These are phyloP conservation scores for Ferdinandea cuprea DNA, from an alignment of 2,888 invertebrate genomes.

Conservation along the genomic window DNA sequence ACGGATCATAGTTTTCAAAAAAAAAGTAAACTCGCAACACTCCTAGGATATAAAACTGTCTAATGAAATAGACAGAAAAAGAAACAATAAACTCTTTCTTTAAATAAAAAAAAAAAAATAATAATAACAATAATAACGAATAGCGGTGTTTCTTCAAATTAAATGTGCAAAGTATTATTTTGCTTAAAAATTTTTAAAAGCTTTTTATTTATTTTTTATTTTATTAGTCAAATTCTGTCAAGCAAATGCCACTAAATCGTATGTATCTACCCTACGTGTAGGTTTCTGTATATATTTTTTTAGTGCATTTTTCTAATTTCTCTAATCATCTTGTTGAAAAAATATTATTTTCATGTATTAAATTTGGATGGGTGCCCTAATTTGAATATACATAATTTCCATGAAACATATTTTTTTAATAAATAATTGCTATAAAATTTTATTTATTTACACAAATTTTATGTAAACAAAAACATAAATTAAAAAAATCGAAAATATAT, in stretches of 20 bases:
- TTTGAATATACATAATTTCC: not conserved
- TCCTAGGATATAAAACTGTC: no score
- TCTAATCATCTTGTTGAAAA: not conserved
- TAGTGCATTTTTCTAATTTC: constrained; percentile 34
- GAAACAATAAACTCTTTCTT: no score
- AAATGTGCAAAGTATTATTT: not conserved
- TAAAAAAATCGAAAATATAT: constrained; percentile 6
- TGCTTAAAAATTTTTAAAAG: not conserved
- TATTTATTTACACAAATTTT: constrained; percentile 57
- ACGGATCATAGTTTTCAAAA: no score
- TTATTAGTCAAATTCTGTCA: not conserved
- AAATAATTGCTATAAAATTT: constrained; percentile 40
- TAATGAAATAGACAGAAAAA: no score
- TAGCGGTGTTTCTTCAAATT: constrained; percentile 4
- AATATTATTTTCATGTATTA: not conserved
- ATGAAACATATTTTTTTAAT: not conserved
- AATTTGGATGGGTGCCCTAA: constrained; percentile 71
- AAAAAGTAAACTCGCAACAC: no score
- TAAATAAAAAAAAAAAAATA: no score
- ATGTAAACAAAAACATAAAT: constrained; percentile 17
- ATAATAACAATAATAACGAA: not conserved
- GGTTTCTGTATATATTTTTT: not conserved
- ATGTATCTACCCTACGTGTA: constrained; percentile 23
- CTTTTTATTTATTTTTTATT: not conserved
- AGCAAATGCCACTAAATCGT: constrained; percentile 13